Conservation (phyloP, 2,888 invertebrate genomes). For the Drosophila falleni region DNA sequence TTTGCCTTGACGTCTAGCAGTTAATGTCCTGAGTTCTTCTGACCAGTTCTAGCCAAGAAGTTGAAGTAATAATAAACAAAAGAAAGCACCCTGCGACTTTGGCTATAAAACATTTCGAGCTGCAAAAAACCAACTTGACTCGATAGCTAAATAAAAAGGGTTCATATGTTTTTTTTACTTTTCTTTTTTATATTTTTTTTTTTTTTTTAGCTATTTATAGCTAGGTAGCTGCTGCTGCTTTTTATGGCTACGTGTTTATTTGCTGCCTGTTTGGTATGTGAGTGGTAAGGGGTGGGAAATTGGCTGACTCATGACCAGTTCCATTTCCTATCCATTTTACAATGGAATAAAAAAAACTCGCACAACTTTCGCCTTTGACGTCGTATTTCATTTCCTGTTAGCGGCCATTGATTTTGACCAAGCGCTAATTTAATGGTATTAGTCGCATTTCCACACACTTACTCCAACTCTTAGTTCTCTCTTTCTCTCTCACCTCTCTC, state of each 20-base stretch:
- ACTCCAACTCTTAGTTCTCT: neutral
- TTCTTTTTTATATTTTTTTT: neutral
- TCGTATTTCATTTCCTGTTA: constrained; percentile 58
- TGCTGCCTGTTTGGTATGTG: constrained; percentile 37
- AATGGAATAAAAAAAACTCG: constrained; percentile 27
- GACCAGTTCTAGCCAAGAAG: neutral
- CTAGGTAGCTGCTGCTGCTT: constrained; percentile 33
- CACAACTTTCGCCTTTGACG: constrained; percentile 39
- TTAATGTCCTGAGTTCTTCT: constrained; percentile 9
- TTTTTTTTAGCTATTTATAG: constrained; percentile 37
- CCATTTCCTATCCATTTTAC: constrained; percentile 48
- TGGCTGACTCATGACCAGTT: constrained; percentile 50
- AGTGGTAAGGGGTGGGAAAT: constrained; percentile 6
- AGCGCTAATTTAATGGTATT: constrained; percentile 69
- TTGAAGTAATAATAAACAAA: neutral
- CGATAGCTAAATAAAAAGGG: constrained; percentile 52
- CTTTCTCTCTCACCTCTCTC: neutral
- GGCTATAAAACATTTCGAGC: constrained; percentile 6
- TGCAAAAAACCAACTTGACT: constrained; percentile 30
- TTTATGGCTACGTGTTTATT: constrained; percentile 68
- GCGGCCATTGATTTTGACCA: constrained; percentile 55
- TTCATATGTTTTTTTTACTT: constrained; percentile 19
- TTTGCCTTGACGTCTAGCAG: constrained; percentile 31
- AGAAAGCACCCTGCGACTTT: neutral
- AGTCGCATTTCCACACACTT: constrained; percentile 26